Conservation (phyloP, 2,797 vertebrate species). For the Rhodeus uyekii region DNA sequence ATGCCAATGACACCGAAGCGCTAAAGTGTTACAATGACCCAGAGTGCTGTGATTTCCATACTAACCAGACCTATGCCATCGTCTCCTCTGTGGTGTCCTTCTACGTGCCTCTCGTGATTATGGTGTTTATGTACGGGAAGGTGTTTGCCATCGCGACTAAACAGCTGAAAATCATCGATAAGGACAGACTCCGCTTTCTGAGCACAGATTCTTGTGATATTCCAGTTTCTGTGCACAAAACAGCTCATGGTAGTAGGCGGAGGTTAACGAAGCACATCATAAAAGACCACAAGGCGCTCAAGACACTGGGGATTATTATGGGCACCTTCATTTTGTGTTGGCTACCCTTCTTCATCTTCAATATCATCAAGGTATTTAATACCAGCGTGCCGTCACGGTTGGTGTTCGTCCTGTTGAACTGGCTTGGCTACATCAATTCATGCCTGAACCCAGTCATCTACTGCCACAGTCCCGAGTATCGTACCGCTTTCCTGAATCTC, state of each 20-base stretch:
- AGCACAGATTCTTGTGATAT: slow-evolving; percentile 37
- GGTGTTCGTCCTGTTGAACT: slow-evolving; percentile 79
- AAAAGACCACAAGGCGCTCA: slow-evolving; percentile 80
- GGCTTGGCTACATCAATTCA: slow-evolving; percentile 85
- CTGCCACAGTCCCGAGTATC: slow-evolving; percentile 83
- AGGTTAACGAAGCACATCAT: slow-evolving; percentile 50
- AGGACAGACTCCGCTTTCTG: slow-evolving; percentile 73
- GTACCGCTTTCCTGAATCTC: slow-evolving; percentile 76
- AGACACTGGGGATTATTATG: slow-evolving; percentile 84
- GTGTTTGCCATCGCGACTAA: slow-evolving; percentile 77
- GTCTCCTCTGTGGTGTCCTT: slow-evolving; percentile 83
- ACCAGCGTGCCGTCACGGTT: slow-evolving; percentile 52
- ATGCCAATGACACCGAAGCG: slow-evolving; percentile 63
- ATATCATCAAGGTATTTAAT: slow-evolving; percentile 77
- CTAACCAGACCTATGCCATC: slow-evolving; percentile 78
- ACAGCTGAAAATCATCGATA: slow-evolving; percentile 73
- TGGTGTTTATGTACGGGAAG: slow-evolving; percentile 79
- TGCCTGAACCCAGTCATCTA: slow-evolving; percentile 86
- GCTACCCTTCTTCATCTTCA: slow-evolving; percentile 84
- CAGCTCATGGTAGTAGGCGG: rapidly evolving
- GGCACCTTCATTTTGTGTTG: slow-evolving; percentile 83
- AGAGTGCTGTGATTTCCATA: slow-evolving; percentile 78
- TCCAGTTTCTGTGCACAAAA: neutral
- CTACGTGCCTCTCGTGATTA: slow-evolving; percentile 82
- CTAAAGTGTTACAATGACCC: slow-evolving; percentile 67